These are phyloP conservation scores for Oppia nitens DNA, from an alignment of 1,140 invertebrate genomes.

Conservation along the genomic window DNA sequence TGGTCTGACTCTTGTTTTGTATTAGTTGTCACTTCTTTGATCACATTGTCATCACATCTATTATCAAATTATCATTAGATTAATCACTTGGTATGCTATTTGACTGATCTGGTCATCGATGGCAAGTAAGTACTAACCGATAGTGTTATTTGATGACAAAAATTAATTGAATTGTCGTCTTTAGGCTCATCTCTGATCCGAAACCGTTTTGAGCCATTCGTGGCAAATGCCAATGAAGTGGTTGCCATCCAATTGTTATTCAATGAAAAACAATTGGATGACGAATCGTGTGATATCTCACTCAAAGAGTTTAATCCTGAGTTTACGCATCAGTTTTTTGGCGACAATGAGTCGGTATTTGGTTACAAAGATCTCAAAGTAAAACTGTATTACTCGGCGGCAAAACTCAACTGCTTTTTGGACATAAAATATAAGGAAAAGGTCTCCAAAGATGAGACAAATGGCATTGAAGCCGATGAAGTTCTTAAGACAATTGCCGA, in stretches of 20 bases:
- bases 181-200: not conserved
- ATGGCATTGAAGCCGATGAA: conserved; percentile 48
- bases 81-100: too few relatives aligned
- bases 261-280: conserved; percentile 46
- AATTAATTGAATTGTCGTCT: too few relatives aligned
- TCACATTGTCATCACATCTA: too few relatives aligned
- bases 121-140: not conserved
- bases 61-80: too few relatives aligned
- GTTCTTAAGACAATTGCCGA: conserved; percentile 47
- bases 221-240: conserved; percentile 18
- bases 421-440: conserved; percentile 44
- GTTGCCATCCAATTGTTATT: conserved; percentile 34
- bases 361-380: conserved; percentile 70
- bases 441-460: conserved; percentile 34
- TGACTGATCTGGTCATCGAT: too few relatives aligned
- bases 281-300: conserved; percentile 24
- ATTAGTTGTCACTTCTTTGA: too few relatives aligned
- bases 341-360: conserved; percentile 78
- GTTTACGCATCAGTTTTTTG: conserved; percentile 88
- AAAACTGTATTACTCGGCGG: conserved; percentile 62
- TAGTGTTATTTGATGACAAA: too few relatives aligned
- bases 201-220: conserved; percentile 9
- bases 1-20: too few relatives aligned
- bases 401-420: conserved; percentile 52
- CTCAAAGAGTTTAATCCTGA: conserved; percentile 53